A percentile compares a stretch with the other conserved stretches of the same genome.
These are phyloP conservation scores for Tetramorium parvispinum DNA, from an alignment of 1,140 invertebrate genomes.

Conservation along the genomic window DNA sequence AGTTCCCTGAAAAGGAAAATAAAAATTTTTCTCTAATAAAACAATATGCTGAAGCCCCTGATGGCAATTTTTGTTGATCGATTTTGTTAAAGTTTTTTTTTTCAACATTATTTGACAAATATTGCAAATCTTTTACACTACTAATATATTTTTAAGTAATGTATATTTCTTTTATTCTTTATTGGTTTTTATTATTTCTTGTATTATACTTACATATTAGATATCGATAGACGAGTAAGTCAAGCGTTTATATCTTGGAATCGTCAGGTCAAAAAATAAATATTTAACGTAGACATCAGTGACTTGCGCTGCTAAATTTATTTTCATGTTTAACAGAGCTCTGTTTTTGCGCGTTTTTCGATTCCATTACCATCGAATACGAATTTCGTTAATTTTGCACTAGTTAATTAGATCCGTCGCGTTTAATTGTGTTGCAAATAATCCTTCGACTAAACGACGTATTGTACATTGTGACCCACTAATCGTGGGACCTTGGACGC, in stretches of 20 bases:
- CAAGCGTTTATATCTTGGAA: background rate
- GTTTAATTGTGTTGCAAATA: conserved; percentile 22
- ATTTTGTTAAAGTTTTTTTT: background rate
- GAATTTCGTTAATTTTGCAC: background rate
- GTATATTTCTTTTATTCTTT: background rate
- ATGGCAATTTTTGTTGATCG: background rate
- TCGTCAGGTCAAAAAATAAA: background rate
- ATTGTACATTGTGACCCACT: conserved; percentile 66
- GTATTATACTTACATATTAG: background rate
- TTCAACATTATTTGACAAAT: background rate
- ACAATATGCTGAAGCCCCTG: background rate
- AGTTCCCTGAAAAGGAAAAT: background rate
- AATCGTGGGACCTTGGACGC: conserved; percentile 69
- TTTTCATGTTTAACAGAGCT: background rate
- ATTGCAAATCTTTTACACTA: background rate
- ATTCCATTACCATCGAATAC: background rate
- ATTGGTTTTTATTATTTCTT: background rate
- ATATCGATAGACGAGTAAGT: background rate
- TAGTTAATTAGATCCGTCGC: conserved; percentile 16
- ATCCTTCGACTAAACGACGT: conserved; percentile 41
- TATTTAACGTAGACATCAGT: background rate
- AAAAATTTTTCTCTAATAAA: background rate
- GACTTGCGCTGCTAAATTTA: background rate
- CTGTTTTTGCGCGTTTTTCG: background rate
- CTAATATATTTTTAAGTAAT: background rate